A percentile compares a stretch with the other conserved stretches of the same genome.
Evolutionary conservation across 1,140 invertebrate genomes (phyloP).

Genomic region (Notospermus geniculatus): DNA sequence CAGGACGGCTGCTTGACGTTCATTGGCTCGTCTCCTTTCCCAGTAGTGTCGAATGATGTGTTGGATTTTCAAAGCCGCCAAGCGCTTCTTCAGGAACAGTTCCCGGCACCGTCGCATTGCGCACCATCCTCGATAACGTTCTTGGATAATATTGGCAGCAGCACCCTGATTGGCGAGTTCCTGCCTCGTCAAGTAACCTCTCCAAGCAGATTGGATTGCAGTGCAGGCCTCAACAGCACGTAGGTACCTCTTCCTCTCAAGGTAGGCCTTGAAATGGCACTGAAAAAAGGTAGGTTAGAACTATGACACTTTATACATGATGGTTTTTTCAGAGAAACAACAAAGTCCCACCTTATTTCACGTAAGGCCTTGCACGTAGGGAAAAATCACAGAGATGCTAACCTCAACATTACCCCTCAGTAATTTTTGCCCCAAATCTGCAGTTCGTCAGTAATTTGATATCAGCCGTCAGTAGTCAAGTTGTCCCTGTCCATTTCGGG

Average conservation of each 20-base stretch:
- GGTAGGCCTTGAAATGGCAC: not conserved
- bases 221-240: slow-evolving; percentile 15
- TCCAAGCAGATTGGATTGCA: slow-evolving; percentile 25
- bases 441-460: too few species aligned
- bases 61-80: slow-evolving; percentile 26
- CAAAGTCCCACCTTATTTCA: too few species aligned
- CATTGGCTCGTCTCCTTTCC: not conserved
- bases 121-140: slow-evolving; percentile 19
- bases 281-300: too few species aligned
- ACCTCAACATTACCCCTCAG: too few species aligned
- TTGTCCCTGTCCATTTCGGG: too few species aligned
- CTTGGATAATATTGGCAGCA: slow-evolving; percentile 33
- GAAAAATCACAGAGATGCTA: too few species aligned
- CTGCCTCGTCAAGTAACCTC: slow-evolving; percentile 15
- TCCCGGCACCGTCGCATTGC: slow-evolving; percentile 6
- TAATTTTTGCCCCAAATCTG: too few species aligned
- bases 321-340: too few species aligned
- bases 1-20: not conserved
- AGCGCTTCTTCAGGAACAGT: slow-evolving; percentile 15
- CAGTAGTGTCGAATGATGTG: slow-evolving; percentile 1
- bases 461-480: too few species aligned
- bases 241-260: slow-evolving; percentile 12
- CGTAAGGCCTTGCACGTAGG: too few species aligned
- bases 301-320: too few species aligned
- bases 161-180: slow-evolving; percentile 13